These are phyloP conservation scores for Drosophila kanekoi DNA, from an alignment of 2,888 invertebrate species.

Conservation along the genomic window DNA sequence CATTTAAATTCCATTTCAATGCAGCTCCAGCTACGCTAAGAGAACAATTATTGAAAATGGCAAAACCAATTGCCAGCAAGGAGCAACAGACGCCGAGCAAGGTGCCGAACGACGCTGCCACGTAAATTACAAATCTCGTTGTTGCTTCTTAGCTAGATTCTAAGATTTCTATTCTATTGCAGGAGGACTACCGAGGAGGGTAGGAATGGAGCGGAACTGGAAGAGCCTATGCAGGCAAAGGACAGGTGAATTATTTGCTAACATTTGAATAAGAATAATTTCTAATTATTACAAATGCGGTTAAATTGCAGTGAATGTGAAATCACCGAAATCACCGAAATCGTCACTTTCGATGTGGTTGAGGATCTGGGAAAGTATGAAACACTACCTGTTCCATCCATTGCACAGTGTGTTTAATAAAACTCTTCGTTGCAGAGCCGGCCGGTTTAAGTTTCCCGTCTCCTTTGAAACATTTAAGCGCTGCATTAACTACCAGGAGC, in stretches of 20 bases:
- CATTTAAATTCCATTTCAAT: constrained; percentile 31
- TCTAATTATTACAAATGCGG: neutral
- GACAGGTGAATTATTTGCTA: constrained; percentile 5
- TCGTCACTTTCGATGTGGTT: constrained; percentile 2
- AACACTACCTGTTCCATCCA: neutral
- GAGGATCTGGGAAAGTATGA: constrained; percentile 29
- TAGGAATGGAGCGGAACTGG: neutral
- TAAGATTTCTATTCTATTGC: neutral
- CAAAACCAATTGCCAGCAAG: neutral
- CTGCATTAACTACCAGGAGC: constrained; percentile 36
- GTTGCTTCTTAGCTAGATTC: rapidly evolving
- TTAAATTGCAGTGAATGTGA: constrained; percentile 11
- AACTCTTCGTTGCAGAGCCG: constrained; percentile 14
- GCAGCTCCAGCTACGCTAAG: constrained; percentile 25
- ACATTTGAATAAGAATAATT: neutral
- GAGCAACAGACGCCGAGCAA: neutral
- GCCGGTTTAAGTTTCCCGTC: constrained; percentile 42
- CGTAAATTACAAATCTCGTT: neutral
- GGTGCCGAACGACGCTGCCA: neutral
- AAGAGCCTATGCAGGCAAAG: neutral
- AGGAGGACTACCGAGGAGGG: neutral
- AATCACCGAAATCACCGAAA: neutral
- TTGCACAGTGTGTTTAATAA: neutral
- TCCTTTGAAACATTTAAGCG: constrained; percentile 31
- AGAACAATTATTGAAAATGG: constrained; percentile 12